Percentiles rank a stretch among this genome's conserved stretches.
These are phyloP conservation scores for Brachionus rotundiformis DNA, from an alignment of 1,140 invertebrate genomes.

Conservation along the genomic window DNA sequence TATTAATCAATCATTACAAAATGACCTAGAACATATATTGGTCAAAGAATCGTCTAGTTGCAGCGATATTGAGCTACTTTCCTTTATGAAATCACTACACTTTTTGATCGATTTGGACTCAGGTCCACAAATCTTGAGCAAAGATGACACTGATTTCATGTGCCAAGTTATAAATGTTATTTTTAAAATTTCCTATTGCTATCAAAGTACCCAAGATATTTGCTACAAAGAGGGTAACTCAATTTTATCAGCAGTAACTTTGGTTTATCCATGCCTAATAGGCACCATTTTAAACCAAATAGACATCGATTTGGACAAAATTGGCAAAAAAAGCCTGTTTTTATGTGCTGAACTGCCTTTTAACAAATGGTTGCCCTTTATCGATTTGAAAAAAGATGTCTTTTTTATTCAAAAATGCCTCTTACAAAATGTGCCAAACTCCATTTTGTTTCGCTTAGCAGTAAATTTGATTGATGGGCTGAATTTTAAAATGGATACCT, in stretches of 20 bases:
- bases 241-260: neutral
- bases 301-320: slow-evolving; percentile 14
- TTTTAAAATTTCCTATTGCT: slow-evolving; percentile 44
- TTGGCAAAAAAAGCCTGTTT: slow-evolving; percentile 30
- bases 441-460: slow-evolving; percentile 31
- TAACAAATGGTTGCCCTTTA: slow-evolving; percentile 6
- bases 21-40: slow-evolving; percentile 33
- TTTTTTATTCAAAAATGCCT: slow-evolving; percentile 37
- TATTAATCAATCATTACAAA: neutral
- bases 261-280: slow-evolving; percentile 31
- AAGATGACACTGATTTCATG: neutral
- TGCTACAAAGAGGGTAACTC: slow-evolving; percentile 50
- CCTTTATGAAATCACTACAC: slow-evolving; percentile 28
- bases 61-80: slow-evolving; percentile 28
- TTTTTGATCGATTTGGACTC: slow-evolving; percentile 42
- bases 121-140: neutral
- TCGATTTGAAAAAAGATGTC: slow-evolving; percentile 38
- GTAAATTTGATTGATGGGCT: slow-evolving; percentile 30
- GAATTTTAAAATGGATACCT: slow-evolving; percentile 9
- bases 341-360: slow-evolving; percentile 36
- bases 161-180: neutral
- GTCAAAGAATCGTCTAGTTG: slow-evolving; percentile 9
- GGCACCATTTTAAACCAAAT: slow-evolving; percentile 31
- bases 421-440: slow-evolving; percentile 17
- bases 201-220: slow-evolving; percentile 2